phyloP scores from a whole-genome alignment of 2,113 vertebrate species.

The Rhinopithecus roxellana region DNA sequence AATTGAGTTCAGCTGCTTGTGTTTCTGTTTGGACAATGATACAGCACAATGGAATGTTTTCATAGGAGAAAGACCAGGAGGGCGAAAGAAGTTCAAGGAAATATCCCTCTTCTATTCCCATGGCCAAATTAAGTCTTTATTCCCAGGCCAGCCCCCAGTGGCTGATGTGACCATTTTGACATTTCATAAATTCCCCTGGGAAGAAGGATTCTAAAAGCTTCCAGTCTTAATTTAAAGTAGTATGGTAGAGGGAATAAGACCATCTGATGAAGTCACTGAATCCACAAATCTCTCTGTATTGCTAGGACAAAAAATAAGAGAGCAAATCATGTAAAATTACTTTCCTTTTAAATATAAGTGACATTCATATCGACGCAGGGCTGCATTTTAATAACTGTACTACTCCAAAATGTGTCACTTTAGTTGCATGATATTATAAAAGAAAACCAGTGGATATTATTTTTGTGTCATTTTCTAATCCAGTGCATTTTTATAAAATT shows the following conservation, averaged over 20 bases:
- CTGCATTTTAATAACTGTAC: slow-evolving; percentile 76
- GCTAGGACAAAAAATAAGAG: slow-evolving; percentile 47
- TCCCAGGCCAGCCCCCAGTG: slow-evolving; percentile 61
- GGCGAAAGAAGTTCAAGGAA: slow-evolving; percentile 61
- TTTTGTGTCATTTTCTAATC: slow-evolving; percentile 67
- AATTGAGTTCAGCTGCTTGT: slow-evolving; percentile 9
- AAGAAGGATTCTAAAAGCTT: slow-evolving; percentile 53
- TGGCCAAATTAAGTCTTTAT: slow-evolving; percentile 64
- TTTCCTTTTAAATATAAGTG: slow-evolving; percentile 71
- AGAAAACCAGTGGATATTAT: slow-evolving; percentile 68
- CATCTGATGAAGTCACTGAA: slow-evolving; percentile 52
- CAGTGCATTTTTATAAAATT: slow-evolving; percentile 59
- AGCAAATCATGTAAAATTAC: slow-evolving; percentile 76
- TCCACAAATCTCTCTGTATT: background rate
- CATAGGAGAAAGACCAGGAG: slow-evolving; percentile 68
- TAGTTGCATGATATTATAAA: slow-evolving; percentile 67
- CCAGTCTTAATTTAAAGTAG: slow-evolving; percentile 66
- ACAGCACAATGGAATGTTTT: slow-evolving; percentile 65
- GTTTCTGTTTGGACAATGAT: slow-evolving; percentile 59
- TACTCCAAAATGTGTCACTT: slow-evolving; percentile 48
- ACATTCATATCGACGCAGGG: slow-evolving; percentile 14
- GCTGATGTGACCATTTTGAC: slow-evolving; percentile 65
- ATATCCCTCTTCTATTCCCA: slow-evolving; percentile 57
- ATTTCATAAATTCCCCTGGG: slow-evolving; percentile 68
- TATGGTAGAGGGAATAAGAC: slow-evolving; percentile 29